phyloP scores from a whole-genome alignment of 1,140 invertebrate species.

The Nomia melanderi region DNA sequence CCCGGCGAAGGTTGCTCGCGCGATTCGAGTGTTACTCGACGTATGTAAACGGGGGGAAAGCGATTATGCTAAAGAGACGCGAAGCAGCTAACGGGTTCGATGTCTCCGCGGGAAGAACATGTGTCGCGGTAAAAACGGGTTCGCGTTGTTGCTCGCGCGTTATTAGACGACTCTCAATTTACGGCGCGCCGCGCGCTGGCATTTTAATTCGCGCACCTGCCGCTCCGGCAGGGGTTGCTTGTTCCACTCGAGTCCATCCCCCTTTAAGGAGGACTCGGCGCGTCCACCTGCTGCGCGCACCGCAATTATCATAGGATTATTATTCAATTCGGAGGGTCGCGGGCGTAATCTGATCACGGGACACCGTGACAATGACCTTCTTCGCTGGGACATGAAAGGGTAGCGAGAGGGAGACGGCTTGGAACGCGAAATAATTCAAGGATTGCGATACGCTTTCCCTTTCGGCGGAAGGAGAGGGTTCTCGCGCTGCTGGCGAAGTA shows the following conservation, averaged over 20 bases:
- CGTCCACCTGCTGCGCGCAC: constrained; percentile 18
- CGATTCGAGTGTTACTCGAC: no score
- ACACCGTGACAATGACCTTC: constrained; percentile 6
- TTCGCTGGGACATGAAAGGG: neutral
- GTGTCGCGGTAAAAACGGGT: neutral
- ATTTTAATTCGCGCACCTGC: constrained; percentile 23
- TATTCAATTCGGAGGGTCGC: constrained; percentile 23
- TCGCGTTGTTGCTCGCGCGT: constrained; percentile 10
- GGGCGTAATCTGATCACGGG: constrained; percentile 2
- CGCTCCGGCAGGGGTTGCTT: constrained; percentile 19
- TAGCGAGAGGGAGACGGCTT: neutral
- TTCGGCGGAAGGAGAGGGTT: no score
- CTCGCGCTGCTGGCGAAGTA: no score
- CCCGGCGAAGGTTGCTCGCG: no score
- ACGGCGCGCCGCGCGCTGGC: neutral
- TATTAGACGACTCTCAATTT: constrained; percentile 20
- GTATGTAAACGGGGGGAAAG: neutral
- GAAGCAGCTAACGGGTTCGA: neutral
- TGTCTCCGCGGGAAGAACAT: neutral
- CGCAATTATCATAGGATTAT: constrained; percentile 33
- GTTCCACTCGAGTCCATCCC: constrained; percentile 6
- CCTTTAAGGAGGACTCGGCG: constrained; percentile 2
- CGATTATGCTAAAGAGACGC: neutral
- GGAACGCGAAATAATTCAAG: neutral
- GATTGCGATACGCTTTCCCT: neutral